Evolutionary conservation across 2,797 vertebrate genomes (phyloP), one percentile per base, ranked within the genome.

Genomic region (Liparis tanakae): DNA sequence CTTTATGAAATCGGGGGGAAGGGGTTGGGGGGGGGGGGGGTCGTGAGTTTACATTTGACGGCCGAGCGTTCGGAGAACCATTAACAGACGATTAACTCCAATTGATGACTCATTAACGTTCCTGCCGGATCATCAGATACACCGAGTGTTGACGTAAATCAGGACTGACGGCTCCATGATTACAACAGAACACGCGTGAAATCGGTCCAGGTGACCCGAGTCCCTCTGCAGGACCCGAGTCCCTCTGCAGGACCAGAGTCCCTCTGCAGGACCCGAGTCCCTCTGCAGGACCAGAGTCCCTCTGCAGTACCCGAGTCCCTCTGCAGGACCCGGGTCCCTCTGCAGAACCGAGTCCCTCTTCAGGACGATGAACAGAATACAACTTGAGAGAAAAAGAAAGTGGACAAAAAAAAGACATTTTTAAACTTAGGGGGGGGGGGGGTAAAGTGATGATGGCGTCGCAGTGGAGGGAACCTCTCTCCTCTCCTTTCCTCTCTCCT

Each of bases 111-210:
- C 90, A 88, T 91, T 91, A 92, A 82, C 75, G 84, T 88, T 89
- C 88, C 86, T 88, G 85, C 83, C 39, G 41, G 83, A 90, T 91
- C 90, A 86, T 90, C 87, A 85, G 84, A 79, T 70, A 75, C 83
- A 74, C 74, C 74, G 62, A 84, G 82, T 91, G 90, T 91, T 92
- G 92, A 92, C 91, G 92, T 82, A 92, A 86, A 93, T 89, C 87
- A 79, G 74, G 83, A 86, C 67, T 91, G 92, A 93, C 90, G 89
- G 61, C 83, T 84, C 89, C 83, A 72, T 93, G 91, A 93, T 92
- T 91, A 88, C 37, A 30, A 12, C 25, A 65, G 86, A 85, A 90
- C 83, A 87, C 78, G 86, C 83, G 76, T 72, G 79, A 80, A 15
- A 92, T 88, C 56, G 87, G 86, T 78, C 72, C 71, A 86, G 86